phyloP scores from a whole-genome alignment of 2,797 vertebrate genomes.

The Tenualosa thibaudeaui region DNA sequence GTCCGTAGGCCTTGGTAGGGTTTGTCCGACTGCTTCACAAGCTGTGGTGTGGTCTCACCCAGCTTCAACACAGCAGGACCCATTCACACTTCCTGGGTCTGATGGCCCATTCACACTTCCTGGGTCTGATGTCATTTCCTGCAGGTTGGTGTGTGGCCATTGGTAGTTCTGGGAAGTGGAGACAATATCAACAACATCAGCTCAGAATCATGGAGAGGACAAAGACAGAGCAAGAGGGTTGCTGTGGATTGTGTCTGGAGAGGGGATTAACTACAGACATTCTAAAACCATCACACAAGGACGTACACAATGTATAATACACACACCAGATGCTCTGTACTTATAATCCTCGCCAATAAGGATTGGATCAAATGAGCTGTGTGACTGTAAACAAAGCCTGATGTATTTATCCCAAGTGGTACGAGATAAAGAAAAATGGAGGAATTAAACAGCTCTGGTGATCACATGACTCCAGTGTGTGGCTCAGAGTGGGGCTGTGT shows the following conservation, averaged over 20 bases:
- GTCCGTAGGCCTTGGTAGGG: not conserved
- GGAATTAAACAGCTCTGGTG: not conserved
- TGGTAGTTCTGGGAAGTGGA: not conserved
- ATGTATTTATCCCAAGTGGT: not conserved
- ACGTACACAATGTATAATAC: not conserved
- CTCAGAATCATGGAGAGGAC: not conserved
- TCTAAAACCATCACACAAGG: not conserved
- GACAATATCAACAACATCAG: not conserved
- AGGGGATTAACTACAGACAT: not conserved
- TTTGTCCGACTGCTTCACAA: not conserved
- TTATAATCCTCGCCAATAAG: conserved; percentile 1
- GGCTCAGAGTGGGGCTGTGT: not conserved
- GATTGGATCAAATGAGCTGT: not conserved
- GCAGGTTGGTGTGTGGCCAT: not conserved
- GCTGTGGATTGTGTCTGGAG: not conserved
- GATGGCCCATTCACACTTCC: not conserved
- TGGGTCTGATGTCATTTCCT: not conserved
- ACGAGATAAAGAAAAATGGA: not conserved
- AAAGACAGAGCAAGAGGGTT: not conserved
- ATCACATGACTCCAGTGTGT: not conserved
- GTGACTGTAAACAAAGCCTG: not conserved
- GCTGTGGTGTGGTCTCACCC: not conserved
- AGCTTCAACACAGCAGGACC: not conserved
- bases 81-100: not conserved
- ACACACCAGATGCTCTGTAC: not conserved